A percentile compares a stretch with the other conserved stretches of the same genome.
Conservation (phyloP, 92 coral and sea anemone genomes). For the Virgularia gustaviana region DNA sequence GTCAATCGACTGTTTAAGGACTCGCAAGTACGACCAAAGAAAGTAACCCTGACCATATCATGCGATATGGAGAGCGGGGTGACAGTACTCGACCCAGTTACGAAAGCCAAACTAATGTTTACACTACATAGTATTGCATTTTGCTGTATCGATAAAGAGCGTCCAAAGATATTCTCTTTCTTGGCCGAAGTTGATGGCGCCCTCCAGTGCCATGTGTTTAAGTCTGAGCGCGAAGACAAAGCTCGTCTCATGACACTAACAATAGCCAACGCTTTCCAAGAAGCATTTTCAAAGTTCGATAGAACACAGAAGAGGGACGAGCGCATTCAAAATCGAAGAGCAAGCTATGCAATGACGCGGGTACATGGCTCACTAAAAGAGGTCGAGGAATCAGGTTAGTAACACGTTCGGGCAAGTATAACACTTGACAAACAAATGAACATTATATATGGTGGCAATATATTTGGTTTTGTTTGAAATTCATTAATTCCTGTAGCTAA, state of each 20-base stretch:
- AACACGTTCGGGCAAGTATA: neutral
- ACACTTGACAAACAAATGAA: too few relatives aligned
- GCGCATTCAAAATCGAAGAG: constrained; percentile 39
- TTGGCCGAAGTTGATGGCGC: constrained; percentile 74
- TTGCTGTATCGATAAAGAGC: constrained; percentile 62
- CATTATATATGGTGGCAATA: too few relatives aligned
- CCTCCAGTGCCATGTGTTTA: constrained; percentile 72
- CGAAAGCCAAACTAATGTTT: constrained; percentile 54
- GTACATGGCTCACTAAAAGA: constrained; percentile 12
- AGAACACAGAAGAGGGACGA: constrained; percentile 56
- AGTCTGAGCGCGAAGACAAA: constrained; percentile 63
- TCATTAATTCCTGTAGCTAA: too few relatives aligned
- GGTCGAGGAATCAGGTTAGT: constrained; percentile 14
- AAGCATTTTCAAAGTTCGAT: constrained; percentile 71
- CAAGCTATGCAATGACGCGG: neutral
- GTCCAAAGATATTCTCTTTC: constrained; percentile 66
- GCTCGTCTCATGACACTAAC: constrained; percentile 68
- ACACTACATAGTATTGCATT: constrained; percentile 80
- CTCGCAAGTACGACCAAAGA: constrained; percentile 41
- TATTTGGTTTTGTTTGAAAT: too few relatives aligned
- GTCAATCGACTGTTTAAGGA: constrained; percentile 36
- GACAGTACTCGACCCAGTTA: constrained; percentile 58
- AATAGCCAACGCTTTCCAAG: constrained; percentile 64
- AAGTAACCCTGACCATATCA: constrained; percentile 69
- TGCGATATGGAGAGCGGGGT: constrained; percentile 72